phyloP scores from a whole-genome alignment of 2,797 vertebrate species.

The Graptemys geographica region DNA sequence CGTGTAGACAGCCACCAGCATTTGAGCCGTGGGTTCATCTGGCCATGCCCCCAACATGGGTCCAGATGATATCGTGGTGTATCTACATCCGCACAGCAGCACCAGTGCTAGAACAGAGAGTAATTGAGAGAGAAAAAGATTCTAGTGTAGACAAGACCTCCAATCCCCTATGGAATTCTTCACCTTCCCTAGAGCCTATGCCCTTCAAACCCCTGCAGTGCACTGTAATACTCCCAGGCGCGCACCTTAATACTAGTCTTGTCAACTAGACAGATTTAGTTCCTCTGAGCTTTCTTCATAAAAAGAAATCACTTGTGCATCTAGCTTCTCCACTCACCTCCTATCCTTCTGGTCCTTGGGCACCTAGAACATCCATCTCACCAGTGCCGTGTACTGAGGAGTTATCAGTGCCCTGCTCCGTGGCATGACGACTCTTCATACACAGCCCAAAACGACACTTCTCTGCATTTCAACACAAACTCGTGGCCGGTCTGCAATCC shows the following conservation, averaged over 20 bases:
- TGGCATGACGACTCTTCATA: neutral
- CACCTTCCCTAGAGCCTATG: neutral
- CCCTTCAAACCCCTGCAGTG: neutral
- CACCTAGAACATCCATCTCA: neutral
- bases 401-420: neutral
- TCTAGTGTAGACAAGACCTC: neutral
- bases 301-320: neutral
- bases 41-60: neutral
- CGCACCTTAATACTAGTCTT: neutral
- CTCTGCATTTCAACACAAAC: neutral
- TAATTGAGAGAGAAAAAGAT: fast-evolving
- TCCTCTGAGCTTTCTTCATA: neutral
- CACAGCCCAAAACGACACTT: too few species aligned
- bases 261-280: neutral
- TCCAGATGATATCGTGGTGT: neutral
- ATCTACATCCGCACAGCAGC: fast-evolving
- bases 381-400: neutral
- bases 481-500: neutral
- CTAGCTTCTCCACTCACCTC: neutral
- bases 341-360: neutral
- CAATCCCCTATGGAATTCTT: fast-evolving
- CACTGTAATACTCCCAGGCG: neutral
- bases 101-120: neutral
- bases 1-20: neutral
- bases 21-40: neutral